These are phyloP conservation scores for Takifugu ocellatus DNA, from an alignment of 2,797 vertebrate genomes.

Conservation along the genomic window DNA sequence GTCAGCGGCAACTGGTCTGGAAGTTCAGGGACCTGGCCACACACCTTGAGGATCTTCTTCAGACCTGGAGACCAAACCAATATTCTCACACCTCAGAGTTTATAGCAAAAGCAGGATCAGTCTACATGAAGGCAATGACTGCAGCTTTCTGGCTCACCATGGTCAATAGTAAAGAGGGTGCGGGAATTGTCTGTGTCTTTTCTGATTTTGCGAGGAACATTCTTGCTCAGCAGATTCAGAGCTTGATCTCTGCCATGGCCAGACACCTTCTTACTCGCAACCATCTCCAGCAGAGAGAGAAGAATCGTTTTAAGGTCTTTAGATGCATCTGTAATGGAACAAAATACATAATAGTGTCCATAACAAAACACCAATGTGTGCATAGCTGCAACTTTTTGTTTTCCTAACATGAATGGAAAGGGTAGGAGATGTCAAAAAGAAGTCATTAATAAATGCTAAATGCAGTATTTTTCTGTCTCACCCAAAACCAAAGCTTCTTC, in stretches of 20 bases:
- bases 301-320: conserved; percentile 90
- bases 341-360: not conserved
- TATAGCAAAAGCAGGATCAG: not conserved
- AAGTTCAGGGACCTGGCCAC: conserved; percentile 91
- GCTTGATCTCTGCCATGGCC: conserved; percentile 93
- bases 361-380: not conserved
- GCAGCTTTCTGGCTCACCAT: conserved; percentile 74
- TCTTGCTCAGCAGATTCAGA: conserved; percentile 90
- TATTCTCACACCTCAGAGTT: not conserved
- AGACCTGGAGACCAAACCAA: conserved; percentile 76
- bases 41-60: conserved; percentile 94
- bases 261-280: conserved; percentile 87
- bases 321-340: conserved; percentile 76
- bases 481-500: conserved; percentile 90
- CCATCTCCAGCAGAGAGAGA: conserved; percentile 86
- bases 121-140: not conserved
- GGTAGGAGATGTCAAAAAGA: not conserved
- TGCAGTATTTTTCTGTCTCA: conserved; percentile 49
- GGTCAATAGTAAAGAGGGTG: conserved; percentile 86
- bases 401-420: not conserved
- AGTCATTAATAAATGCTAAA: not conserved
- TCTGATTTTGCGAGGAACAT: conserved; percentile 85
- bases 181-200: conserved; percentile 80
- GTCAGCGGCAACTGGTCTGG: conserved; percentile 89
- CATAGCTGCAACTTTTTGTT: not conserved